Conservation (phyloP, 2,888 invertebrate species). For the Andrena chrysosceles region DNA sequence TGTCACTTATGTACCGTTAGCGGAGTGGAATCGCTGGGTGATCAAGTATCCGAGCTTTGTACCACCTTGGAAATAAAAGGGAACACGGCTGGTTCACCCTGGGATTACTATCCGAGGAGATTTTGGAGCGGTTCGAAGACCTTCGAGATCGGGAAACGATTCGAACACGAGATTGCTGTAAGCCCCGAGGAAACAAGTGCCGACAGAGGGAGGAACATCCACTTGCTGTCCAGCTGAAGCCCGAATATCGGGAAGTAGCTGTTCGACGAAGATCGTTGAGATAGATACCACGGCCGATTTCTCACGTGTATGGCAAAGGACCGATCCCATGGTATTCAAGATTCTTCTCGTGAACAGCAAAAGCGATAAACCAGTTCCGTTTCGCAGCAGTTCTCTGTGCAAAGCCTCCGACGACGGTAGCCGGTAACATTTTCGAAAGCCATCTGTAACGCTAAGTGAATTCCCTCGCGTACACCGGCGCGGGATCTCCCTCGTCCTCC, state of each 20-base stretch:
- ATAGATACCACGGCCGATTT: not conserved
- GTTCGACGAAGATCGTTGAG: not conserved
- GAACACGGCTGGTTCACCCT: too few relatives aligned
- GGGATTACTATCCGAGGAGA: too few relatives aligned
- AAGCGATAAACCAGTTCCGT: not conserved
- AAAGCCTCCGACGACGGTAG: conserved; percentile 9
- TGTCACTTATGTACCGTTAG: conserved; percentile 10
- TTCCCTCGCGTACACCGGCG: not conserved
- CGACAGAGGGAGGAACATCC: too few relatives aligned
- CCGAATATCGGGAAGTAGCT: not conserved
- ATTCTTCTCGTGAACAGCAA: not conserved
- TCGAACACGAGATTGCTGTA: too few relatives aligned
- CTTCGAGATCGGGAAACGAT: too few relatives aligned
- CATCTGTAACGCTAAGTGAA: conserved; percentile 8
- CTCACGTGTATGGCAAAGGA: not conserved
- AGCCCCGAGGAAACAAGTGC: too few relatives aligned
- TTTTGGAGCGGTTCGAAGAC: too few relatives aligned
- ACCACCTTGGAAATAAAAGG: too few relatives aligned
- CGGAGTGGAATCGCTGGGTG: not conserved
- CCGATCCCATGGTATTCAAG: not conserved
- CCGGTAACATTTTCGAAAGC: conserved; percentile 12
- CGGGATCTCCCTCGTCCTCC: not conserved
- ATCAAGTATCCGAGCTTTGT: not conserved
- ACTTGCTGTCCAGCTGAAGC: too few relatives aligned
- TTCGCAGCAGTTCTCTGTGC: conserved; percentile 8